These are phyloP conservation scores for Gandaritis pyraliata DNA, from an alignment of 2,888 invertebrate genomes.

Conservation along the genomic window DNA sequence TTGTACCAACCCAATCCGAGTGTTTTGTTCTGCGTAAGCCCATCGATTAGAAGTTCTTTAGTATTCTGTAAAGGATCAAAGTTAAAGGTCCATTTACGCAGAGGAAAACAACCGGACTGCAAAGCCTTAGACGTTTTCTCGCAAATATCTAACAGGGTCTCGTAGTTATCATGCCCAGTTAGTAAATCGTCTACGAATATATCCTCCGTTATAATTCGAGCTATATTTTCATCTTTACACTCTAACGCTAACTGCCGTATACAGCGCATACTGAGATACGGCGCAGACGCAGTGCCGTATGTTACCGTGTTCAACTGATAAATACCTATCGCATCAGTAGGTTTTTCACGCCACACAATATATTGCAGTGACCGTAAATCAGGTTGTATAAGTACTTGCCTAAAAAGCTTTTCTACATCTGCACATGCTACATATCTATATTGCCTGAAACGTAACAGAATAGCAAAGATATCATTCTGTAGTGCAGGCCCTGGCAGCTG, in stretches of 20 bases:
- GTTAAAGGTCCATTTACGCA: conserved; percentile 8
- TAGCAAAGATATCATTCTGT: conserved; percentile 3
- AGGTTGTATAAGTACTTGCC: neutral
- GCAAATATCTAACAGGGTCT: neutral
- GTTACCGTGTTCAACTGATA: neutral
- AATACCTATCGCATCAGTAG: neutral
- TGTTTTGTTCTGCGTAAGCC: neutral
- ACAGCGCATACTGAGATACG: conserved; percentile 5
- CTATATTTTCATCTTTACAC: neutral
- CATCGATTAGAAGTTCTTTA: neutral
- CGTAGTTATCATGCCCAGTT: neutral
- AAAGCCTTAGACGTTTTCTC: neutral
- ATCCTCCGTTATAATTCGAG: neutral
- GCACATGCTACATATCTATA: conserved; percentile 12
- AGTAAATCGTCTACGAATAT: conserved; percentile 1
- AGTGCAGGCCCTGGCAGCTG: conserved; percentile 4
- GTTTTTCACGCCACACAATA: neutral
- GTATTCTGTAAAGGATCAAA: neutral
- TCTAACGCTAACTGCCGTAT: neutral
- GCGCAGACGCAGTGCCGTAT: neutral
- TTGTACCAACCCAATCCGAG: conserved; percentile 1
- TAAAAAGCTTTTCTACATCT: conserved; percentile 1
- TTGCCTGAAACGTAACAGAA: conserved; percentile 10
- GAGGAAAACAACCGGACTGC: neutral
- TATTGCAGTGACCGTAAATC: neutral